Evolutionary conservation across 2,113 vertebrate species (phyloP).

Genomic region (Hippocampus abdominalis): DNA sequence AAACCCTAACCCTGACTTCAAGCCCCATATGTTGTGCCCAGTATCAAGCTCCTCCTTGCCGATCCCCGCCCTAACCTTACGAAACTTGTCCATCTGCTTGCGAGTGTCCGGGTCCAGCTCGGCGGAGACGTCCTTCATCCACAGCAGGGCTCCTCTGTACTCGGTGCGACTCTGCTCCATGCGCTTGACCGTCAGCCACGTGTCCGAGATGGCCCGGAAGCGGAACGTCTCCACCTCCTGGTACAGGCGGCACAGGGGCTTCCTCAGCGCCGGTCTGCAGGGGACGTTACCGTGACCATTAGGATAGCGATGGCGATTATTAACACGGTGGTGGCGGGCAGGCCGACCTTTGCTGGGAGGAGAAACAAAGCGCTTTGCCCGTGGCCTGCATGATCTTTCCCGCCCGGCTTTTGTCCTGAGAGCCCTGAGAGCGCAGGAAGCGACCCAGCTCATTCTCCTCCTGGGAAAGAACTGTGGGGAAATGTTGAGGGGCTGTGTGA

Average conservation of each 20-base stretch:
- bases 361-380: conserved; percentile 95
- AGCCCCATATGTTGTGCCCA: too few relatives aligned
- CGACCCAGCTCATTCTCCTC: conserved; percentile 96
- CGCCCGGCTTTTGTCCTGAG: conserved; percentile 91
- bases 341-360: conserved; percentile 92
- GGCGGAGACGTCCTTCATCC: conserved; percentile 99
- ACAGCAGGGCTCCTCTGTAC: conserved; percentile 89
- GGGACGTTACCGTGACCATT: neutral
- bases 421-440: conserved; percentile 92
- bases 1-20: too few relatives aligned
- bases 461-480: conserved; percentile 84
- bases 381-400: conserved; percentile 99
- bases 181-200: conserved; percentile 92
- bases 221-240: conserved; percentile 98
- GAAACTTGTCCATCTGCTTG: conserved; percentile 98
- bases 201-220: conserved; percentile 93
- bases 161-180: conserved; percentile 96
- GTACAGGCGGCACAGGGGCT: conserved; percentile 86
- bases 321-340: too few relatives aligned
- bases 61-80: conserved; percentile 83
- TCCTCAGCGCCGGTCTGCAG: conserved; percentile 81
- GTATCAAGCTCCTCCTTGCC: too few relatives aligned
- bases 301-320: neutral
- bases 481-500: neutral
- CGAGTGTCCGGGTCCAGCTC: conserved; percentile 94